phyloP scores from a whole-genome alignment of 2,888 invertebrate genomes.

The Coremacera marginata region DNA sequence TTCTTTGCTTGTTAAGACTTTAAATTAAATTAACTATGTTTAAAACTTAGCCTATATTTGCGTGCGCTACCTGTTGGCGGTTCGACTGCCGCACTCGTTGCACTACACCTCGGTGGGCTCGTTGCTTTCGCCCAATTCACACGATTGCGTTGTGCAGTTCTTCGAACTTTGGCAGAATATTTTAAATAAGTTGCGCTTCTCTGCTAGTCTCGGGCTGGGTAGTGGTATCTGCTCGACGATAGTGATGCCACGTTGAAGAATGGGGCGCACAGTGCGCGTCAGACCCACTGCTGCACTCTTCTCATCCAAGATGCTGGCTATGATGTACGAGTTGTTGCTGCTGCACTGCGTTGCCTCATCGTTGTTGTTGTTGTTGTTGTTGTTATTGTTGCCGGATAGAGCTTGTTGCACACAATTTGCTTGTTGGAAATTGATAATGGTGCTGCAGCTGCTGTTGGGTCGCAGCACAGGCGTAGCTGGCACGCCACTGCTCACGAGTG shows the following conservation, averaged over 20 bases:
- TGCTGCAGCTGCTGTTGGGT: constrained; percentile 64
- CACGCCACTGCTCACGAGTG: constrained; percentile 53
- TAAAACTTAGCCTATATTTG: too few relatives aligned
- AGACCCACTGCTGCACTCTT: constrained; percentile 44
- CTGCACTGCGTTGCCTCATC: constrained; percentile 1
- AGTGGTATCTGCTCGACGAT: constrained; percentile 59
- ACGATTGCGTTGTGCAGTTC: constrained; percentile 63
- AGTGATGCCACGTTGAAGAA: constrained; percentile 62
- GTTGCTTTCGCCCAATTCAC: constrained; percentile 55
- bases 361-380: constrained; percentile 33
- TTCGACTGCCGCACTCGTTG: not conserved
- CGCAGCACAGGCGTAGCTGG: constrained; percentile 49
- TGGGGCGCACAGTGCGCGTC: constrained; percentile 50
- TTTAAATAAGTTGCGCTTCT: constrained; percentile 61
- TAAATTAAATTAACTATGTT: too few relatives aligned
- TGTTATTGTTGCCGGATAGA: constrained; percentile 33
- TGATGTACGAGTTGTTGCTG: constrained; percentile 21
- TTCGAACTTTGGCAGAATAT: constrained; percentile 67
- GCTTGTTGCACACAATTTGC: constrained; percentile 47
- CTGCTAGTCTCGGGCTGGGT: constrained; percentile 43
- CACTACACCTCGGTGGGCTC: constrained; percentile 66
- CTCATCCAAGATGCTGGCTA: constrained; percentile 28
- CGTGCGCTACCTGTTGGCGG: too few relatives aligned
- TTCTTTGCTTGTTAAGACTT: not conserved
- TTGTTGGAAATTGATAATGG: constrained; percentile 59